phyloP scores from a whole-genome alignment of 2,113 vertebrate genomes.

The Gopherus flavomarginatus region DNA sequence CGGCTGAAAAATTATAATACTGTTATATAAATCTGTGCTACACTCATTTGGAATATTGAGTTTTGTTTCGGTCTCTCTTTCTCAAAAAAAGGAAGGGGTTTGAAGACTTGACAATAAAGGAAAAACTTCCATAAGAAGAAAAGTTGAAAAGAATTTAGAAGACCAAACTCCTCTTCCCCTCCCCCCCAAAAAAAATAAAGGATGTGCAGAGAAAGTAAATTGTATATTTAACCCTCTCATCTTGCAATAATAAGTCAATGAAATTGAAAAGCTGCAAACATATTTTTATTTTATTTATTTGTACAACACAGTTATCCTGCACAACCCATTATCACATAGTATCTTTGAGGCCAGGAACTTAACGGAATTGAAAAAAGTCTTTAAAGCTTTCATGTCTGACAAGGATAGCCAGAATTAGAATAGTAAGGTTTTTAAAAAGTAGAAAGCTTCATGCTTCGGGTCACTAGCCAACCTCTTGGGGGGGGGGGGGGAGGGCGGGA shows the following conservation, averaged over 20 bases:
- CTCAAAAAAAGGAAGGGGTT: background rate
- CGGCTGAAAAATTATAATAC: background rate
- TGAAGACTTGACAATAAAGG: background rate
- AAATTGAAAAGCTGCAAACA: background rate
- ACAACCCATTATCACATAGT: background rate
- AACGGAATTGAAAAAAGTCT: background rate
- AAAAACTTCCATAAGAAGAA: background rate
- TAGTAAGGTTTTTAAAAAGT: background rate
- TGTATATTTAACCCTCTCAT: background rate
- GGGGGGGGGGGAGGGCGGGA: too few species aligned
- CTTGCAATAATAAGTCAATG: background rate
- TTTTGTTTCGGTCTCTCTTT: background rate
- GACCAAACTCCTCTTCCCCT: background rate
- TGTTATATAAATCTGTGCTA: background rate
- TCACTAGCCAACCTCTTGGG: background rate
- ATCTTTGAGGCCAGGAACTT: background rate
- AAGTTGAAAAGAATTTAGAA: background rate
- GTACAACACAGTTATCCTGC: background rate
- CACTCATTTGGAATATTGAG: background rate
- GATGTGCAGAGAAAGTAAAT: background rate
- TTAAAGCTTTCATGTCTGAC: rapidly evolving
- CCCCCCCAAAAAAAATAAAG: rapidly evolving
- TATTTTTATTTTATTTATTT: background rate
- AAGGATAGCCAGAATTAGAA: background rate
- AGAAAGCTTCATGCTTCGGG: background rate